These are phyloP conservation scores for Aldrovandia affinis DNA, from an alignment of 2,797 vertebrate genomes.

Conservation along the genomic window DNA sequence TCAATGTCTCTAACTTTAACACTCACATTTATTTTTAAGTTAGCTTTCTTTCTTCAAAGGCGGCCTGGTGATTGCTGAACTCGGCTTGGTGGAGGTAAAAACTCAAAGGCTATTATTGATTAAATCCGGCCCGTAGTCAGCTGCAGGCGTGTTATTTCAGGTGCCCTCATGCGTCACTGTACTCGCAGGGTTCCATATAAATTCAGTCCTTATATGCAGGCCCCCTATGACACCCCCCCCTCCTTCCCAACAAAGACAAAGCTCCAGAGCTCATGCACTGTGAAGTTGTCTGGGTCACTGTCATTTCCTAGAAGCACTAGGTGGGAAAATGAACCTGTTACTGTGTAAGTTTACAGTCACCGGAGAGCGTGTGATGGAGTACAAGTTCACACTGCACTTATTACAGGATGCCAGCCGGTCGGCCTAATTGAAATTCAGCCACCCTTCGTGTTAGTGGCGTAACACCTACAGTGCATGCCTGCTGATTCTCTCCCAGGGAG, in stretches of 20 bases:
- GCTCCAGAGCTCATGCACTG: neutral
- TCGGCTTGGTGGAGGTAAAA: too few species aligned
- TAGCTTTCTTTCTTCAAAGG: neutral
- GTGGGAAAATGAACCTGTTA: neutral
- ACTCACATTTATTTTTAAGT: neutral
- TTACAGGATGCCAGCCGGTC: neutral
- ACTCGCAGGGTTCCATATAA: too few species aligned
- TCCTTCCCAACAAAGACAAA: neutral
- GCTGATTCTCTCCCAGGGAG: neutral
- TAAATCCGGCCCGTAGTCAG: too few species aligned
- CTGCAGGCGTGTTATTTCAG: too few species aligned
- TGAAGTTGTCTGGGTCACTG: neutral
- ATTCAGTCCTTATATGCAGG: too few species aligned
- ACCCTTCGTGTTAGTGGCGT: neutral
- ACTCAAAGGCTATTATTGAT: too few species aligned
- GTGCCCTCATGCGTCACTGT: too few species aligned
- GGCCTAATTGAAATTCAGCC: conserved; percentile 10
- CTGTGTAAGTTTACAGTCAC: neutral
- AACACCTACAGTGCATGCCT: conserved; percentile 5
- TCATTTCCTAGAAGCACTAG: neutral
- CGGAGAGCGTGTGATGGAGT: neutral
- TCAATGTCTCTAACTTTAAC: too few species aligned
- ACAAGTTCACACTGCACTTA: neutral
- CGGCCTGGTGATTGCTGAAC: too few species aligned
- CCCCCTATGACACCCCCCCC: too few species aligned